Base-by-base conservation (phyloP, 2,888 invertebrate genomes). In the Athripsodes cinereus region DNA sequence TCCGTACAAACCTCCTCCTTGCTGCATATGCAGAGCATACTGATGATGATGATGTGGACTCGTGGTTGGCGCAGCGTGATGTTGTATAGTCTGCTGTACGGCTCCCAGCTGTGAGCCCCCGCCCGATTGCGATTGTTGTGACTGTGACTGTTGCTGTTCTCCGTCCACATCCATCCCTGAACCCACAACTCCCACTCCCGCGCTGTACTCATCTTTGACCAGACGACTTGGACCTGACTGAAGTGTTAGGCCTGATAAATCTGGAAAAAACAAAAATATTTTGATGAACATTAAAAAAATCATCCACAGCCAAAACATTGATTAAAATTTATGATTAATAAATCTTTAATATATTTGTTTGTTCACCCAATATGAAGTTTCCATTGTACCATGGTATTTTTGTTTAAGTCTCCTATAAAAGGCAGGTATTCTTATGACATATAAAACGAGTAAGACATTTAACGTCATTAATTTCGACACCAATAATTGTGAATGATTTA, bases 191-290 rank as follows among this genome's bases (percentile, higher is more conserved):
- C 76, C 75, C 66, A 79, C 80, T 2, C 89, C 90, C 20, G 90
- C 90, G 51, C 89, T 87, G 73, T 94, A 95, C 71, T 96, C 96
- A 78, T 95, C 95, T 75, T 95, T 95, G 31, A 95, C 91, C 65
- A 92, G 78, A 65, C 93, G 83, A 69, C 90, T 88, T 5, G 91
- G 85, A 10, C 86, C 88, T 2, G 91, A 85, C 71, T 92, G 93
- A 54, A 96, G 80, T 8, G 94, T 95, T 55, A 96, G 79, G 16
- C 96, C 95, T 55, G 95, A 95, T 64, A 96, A 79, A 82, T 96
- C 92, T 88, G 80, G 68, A 79, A 76, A 68, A 35, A 20, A 8
- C 18, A 47, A 26, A n/a, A n/a, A n/a, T n/a, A n/a, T n/a, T n/a
- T n/a, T n/a, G n/a, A n/a, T n/a, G n/a, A n/a, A n/a, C n/a, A n/a